phyloP scores from a whole-genome alignment of 92 coral and sea anemone species.

The Phymanthus crucifer region DNA sequence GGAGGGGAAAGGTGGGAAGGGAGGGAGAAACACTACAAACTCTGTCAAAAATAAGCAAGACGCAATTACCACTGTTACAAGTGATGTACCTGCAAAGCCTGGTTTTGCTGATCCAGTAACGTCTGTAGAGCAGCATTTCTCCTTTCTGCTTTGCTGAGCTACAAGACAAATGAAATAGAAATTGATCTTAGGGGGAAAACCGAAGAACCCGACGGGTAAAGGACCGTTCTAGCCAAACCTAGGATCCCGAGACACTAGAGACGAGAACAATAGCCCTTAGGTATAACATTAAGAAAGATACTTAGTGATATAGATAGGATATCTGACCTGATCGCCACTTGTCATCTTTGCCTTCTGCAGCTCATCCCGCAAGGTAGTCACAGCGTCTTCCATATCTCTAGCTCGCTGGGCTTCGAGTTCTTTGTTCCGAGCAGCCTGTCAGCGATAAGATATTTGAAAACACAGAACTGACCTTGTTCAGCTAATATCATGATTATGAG shows the following conservation, averaged over 20 bases:
- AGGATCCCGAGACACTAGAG: no score
- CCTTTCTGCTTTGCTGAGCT: slow-evolving; percentile 47
- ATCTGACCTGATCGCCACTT: slow-evolving; percentile 44
- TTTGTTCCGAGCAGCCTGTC: slow-evolving; percentile 50
- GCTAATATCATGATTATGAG: no score
- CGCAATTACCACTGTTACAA: no score
- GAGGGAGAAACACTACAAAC: no score
- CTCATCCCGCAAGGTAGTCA: slow-evolving; percentile 56
- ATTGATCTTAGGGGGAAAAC: not conserved
- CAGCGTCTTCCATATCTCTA: slow-evolving; percentile 36
- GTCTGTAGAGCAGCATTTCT: slow-evolving; percentile 56
- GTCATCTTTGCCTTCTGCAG: slow-evolving; percentile 31
- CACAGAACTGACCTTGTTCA: not conserved
- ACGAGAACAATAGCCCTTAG: no score
- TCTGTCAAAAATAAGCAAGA: no score
- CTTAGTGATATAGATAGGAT: no score
- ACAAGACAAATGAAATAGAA: not conserved
- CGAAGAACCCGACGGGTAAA: no score
- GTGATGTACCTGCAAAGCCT: slow-evolving; percentile 44
- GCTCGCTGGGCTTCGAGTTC: slow-evolving; percentile 43
- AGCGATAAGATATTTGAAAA: not conserved
- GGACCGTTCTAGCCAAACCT: no score
- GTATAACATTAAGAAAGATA: no score
- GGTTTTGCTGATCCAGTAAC: slow-evolving; percentile 54
- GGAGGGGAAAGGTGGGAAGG: no score